These are phyloP conservation scores for Seladonia tumulorum DNA, from an alignment of 2,888 invertebrate species.

Conservation along the genomic window DNA sequence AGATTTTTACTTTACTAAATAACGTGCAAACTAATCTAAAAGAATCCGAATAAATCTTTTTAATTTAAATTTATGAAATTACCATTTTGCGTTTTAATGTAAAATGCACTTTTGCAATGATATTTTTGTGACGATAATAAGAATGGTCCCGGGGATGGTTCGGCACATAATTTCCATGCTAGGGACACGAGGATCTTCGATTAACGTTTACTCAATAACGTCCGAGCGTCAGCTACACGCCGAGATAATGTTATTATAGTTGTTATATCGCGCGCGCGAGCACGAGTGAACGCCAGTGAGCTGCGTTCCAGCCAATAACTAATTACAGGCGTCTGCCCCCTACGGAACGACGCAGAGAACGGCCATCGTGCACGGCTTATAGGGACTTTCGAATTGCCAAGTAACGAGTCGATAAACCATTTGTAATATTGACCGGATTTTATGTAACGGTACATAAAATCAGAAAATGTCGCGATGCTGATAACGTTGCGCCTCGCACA, in stretches of 20 bases:
- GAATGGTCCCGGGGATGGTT: neutral
- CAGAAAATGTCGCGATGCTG: neutral
- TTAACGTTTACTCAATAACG: conserved; percentile 34
- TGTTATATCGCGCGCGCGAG: conserved; percentile 35
- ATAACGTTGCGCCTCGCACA: neutral
- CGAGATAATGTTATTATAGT: conserved; percentile 40
- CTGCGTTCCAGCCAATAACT: conserved; percentile 58
- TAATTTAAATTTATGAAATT: too few species aligned
- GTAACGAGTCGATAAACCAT: conserved; percentile 12
- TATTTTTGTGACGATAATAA: neutral
- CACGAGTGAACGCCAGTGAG: conserved; percentile 35
- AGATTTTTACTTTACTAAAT: too few species aligned
- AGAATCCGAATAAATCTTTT: too few species aligned
- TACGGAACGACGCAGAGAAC: conserved; percentile 14
- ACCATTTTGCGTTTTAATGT: too few species aligned
- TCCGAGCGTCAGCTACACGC: conserved; percentile 39
- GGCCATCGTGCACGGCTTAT: neutral
- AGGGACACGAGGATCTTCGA: conserved; percentile 8
- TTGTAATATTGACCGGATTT: neutral
- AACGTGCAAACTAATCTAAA: too few species aligned
- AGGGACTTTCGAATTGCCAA: conserved; percentile 11
- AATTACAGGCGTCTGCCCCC: conserved; percentile 53
- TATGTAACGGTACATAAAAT: conserved; percentile 17
- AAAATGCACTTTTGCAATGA: too few species aligned
- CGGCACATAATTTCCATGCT: neutral